These are phyloP conservation scores for Prionchulus punctatus DNA, from an alignment of 2,888 invertebrate genomes.

Conservation along the genomic window DNA sequence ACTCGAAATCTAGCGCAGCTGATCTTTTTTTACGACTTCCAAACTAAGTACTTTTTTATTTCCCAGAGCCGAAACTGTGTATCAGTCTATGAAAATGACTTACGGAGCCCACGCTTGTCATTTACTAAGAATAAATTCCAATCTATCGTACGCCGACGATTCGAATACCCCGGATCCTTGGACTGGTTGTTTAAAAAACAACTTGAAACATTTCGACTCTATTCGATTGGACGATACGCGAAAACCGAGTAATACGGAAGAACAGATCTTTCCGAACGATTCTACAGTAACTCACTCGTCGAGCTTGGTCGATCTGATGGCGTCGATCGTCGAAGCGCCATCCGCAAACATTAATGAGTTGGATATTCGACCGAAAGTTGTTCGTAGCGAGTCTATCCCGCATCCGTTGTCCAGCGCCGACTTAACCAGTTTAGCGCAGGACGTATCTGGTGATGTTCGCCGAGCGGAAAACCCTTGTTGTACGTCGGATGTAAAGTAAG, in stretches of 20 bases:
- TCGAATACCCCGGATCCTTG: conserved; percentile 51
- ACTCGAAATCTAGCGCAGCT: too few relatives aligned
- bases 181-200: conserved; percentile 41
- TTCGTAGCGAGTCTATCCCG: background rate
- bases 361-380: too few relatives aligned
- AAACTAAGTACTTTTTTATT: conserved; percentile 11
- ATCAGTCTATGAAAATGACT: conserved; percentile 64
- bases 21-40: background rate
- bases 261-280: too few relatives aligned
- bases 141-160: background rate
- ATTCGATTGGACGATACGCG: too few relatives aligned
- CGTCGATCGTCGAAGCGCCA: background rate
- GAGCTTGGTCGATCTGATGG: too few relatives aligned
- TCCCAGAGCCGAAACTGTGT: conserved; percentile 59
- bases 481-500: too few relatives aligned
- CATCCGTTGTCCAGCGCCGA: conserved; percentile 5
- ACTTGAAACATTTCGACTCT: background rate
- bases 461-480: too few relatives aligned
- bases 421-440: background rate
- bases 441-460: too few relatives aligned
- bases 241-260: too few relatives aligned
- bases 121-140: conserved; percentile 70
- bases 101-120: conserved; percentile 77
- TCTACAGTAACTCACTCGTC: too few relatives aligned
- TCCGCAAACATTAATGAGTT: too few relatives aligned